A percentile compares a stretch with the other conserved stretches of the same genome.
Evolutionary conservation across 2,888 invertebrate genomes (phyloP).

Genomic region (Arge pagana): DNA sequence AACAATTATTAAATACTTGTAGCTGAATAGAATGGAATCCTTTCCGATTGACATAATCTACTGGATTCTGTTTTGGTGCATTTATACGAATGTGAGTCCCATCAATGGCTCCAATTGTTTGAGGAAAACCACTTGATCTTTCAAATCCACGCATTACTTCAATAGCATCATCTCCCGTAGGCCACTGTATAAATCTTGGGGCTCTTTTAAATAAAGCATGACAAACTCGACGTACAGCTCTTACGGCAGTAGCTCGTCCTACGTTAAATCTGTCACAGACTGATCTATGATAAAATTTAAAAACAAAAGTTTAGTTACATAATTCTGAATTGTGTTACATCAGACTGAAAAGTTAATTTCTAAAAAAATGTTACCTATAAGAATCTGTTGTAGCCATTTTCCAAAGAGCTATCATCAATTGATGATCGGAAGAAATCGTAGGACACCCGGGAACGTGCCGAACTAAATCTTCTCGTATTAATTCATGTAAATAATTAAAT

Average conservation of each 20-base stretch:
- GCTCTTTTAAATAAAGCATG: constrained; percentile 19
- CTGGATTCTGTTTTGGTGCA: constrained; percentile 25
- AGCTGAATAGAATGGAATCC: constrained; percentile 29
- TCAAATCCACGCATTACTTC: constrained; percentile 23
- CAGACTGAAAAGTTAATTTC: no score
- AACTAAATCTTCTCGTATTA: no score
- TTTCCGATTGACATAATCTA: constrained; percentile 29
- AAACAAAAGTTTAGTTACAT: no score
- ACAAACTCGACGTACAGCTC: constrained; percentile 21
- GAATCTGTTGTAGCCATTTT: constrained; percentile 21
- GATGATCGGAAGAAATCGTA: constrained; percentile 13
- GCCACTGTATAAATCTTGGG: constrained; percentile 30
- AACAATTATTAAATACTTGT: constrained; percentile 28
- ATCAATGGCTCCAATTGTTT: constrained; percentile 32
- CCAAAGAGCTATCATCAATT: constrained; percentile 19
- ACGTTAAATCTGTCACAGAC: constrained; percentile 29
- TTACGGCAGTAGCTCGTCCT: constrained; percentile 26
- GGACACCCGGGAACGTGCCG: constrained; percentile 8
- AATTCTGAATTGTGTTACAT: no score
- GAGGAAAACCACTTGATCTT: constrained; percentile 26
- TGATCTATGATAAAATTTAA: constrained; percentile 25
- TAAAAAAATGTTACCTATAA: constrained; percentile 16
- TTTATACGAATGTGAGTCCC: constrained; percentile 31
- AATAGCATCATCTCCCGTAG: constrained; percentile 19
- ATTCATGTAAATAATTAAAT: constrained; percentile 1